phyloP scores from a whole-genome alignment of 2,797 vertebrate genomes.

The Morus bassanus region DNA sequence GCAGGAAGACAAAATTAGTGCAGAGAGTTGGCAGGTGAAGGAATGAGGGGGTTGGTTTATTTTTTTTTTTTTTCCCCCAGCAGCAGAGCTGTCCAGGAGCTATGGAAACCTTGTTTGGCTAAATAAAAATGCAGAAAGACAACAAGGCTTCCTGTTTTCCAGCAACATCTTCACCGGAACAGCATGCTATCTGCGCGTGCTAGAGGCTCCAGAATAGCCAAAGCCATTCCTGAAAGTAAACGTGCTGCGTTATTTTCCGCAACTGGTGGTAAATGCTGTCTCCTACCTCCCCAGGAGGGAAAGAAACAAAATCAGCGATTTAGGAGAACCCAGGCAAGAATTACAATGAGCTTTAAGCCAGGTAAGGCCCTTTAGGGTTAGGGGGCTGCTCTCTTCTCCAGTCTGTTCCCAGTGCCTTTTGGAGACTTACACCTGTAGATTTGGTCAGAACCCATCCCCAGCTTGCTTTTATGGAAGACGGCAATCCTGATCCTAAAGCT shows the following conservation, averaged over 20 bases:
- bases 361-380: neutral
- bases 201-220: neutral
- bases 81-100: constrained; percentile 39
- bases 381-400: neutral
- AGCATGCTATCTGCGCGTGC: neutral
- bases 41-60: neutral
- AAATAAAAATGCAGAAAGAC: constrained; percentile 47
- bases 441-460: neutral
- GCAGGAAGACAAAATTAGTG: constrained; percentile 48
- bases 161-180: neutral
- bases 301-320: neutral
- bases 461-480: neutral
- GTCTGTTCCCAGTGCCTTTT: neutral
- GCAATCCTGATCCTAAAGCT: neutral
- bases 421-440: fast-evolving
- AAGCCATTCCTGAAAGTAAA: neutral
- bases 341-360: neutral
- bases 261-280: neutral
- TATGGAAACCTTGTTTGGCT: constrained; percentile 62
- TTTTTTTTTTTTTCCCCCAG: neutral
- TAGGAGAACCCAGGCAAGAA: neutral
- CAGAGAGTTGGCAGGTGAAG: constrained; percentile 59
- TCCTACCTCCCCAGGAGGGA: neutral
- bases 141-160: constrained; percentile 60
- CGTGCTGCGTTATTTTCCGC: neutral